phyloP scores from a whole-genome alignment of 2,797 vertebrate genomes.

The Pelodytes ibericus region DNA sequence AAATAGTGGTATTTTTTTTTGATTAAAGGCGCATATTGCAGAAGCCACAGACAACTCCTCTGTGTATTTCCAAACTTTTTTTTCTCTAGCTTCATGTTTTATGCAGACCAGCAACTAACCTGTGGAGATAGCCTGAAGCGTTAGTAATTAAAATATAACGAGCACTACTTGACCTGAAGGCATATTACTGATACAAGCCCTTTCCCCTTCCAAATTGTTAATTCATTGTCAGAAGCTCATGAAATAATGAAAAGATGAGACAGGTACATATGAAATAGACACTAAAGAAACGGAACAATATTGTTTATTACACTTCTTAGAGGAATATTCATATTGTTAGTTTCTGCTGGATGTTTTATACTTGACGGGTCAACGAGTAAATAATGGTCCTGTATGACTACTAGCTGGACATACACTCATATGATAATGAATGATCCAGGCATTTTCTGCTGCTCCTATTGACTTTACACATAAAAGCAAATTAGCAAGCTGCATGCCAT shows the following conservation, averaged over 20 bases:
- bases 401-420: no score
- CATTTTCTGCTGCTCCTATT: no score
- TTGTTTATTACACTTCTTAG: neutral
- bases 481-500: no score
- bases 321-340: neutral
- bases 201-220: slow-evolving; percentile 56
- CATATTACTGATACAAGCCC: slow-evolving; percentile 63
- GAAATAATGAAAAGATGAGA: neutral
- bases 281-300: neutral
- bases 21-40: slow-evolving; percentile 59
- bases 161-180: slow-evolving; percentile 65
- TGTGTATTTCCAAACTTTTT: slow-evolving; percentile 60
- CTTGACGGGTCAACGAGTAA: no score
- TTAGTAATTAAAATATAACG: slow-evolving; percentile 70
- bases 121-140: slow-evolving; percentile 68
- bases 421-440: no score
- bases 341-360: no score
- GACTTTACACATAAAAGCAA: no score
- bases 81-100: slow-evolving; percentile 69
- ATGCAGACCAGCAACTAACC: slow-evolving; percentile 72
- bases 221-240: no score
- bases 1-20: no score
- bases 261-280: neutral
- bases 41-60: slow-evolving; percentile 60
- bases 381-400: no score